A percentile compares a stretch with the other conserved stretches of the same genome.
Evolutionary conservation across 2,113 vertebrate genomes (phyloP).

Genomic region (Noctilio leporinus): DNA sequence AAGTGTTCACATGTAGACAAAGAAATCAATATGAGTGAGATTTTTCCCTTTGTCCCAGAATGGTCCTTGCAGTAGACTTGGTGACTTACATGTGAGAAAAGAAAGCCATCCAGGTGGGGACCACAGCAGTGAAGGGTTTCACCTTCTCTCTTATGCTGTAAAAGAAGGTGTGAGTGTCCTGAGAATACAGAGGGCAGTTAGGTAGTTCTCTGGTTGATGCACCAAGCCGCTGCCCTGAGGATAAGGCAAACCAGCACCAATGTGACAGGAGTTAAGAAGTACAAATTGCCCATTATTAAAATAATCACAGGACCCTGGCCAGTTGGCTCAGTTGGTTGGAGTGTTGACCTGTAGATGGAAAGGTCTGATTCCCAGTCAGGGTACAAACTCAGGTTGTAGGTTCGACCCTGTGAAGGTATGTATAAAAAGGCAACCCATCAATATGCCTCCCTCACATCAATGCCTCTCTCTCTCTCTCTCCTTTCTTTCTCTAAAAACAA

Average conservation of each 20-base stretch:
- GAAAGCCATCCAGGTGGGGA: not conserved
- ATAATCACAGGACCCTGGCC: no score
- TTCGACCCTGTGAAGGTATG: no score
- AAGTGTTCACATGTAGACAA: not conserved
- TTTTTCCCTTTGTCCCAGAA: not conserved
- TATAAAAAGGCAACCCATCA: no score
- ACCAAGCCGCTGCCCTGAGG: not conserved
- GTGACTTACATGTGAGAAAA: not conserved
- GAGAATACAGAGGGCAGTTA: not conserved
- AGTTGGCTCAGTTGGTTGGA: no score
- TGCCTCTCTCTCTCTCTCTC: no score
- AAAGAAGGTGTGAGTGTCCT: not conserved
- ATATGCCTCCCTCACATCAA: no score
- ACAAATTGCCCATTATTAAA: not conserved
- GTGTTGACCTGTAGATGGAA: no score
- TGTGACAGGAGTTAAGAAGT: not conserved
- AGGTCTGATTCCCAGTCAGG: no score
- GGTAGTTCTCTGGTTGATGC: not conserved
- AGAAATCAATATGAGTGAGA: not conserved
- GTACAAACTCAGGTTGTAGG: no score
- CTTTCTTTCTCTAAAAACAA: no score
- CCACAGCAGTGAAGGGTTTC: rapidly evolving
- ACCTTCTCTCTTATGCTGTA: not conserved
- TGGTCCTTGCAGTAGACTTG: not conserved
- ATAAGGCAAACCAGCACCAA: not conserved